Evolutionary conservation across 1,140 invertebrate genomes (phyloP), one percentile per base, ranked within the genome.

Genomic region (Caenorhabditis brenneri): DNA sequence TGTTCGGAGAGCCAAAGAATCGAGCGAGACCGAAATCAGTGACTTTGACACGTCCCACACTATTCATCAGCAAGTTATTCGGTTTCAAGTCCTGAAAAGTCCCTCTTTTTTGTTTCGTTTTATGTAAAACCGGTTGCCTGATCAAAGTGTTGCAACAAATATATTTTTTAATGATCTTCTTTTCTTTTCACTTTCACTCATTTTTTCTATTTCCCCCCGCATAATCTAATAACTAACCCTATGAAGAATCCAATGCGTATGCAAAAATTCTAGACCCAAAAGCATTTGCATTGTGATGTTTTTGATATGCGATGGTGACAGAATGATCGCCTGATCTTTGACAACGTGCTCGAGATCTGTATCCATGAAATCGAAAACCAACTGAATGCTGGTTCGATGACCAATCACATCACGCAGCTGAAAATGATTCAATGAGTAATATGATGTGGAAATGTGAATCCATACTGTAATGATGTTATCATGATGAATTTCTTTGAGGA

Each of bases 291-390:
- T 93, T 87, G 95, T 94, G 88, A 99, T 99, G 0, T 96, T 93
- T 91, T 99, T 99, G 39, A 99, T 96, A 91, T 99, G 96, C 7
- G 94, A 93, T 74, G 95, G 94, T 10, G 95, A 96, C 80, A 99
- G 92, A 46, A 99, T 95, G 86, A 98, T 95, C 84, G 93, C 95
- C 36, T 88, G 89, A 85, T 94, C 93, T 88, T 93, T 93, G 51
- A 94, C 92, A 27, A 93, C 91, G 49, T 93, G 91, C 93, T 99
- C 98, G 86, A 99, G 92, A 92, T 99, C 98, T 33, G 97, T 99
- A 90, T 99, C 96, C 97, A 99, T 99, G 89, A 97, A 99, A 91
- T 99, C 97, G 93, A 99, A 99, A 0, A 99, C 97, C 27, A 99
- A 92, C 55, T 97, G 98, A n/a, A 99, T 95, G 93, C 98, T 99